Conservation (phyloP, 2,113 vertebrate species). For the Istiophorus platypterus region DNA sequence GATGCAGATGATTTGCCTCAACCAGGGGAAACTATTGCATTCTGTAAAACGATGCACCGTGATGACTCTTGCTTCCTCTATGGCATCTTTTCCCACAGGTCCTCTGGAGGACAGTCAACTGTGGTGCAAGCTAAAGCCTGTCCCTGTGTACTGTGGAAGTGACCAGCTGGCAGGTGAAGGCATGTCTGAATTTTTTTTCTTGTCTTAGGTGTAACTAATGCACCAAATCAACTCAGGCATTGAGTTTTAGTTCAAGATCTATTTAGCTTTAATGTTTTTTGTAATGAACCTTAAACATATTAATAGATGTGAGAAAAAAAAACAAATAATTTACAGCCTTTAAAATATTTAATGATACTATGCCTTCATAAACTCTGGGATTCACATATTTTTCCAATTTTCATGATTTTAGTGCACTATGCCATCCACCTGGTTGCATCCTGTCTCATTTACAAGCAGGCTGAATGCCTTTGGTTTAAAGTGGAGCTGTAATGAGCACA, state of each 20-base stretch:
- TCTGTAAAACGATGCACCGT: not conserved
- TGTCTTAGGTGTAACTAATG: too few species aligned
- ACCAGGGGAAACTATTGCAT: accelerated
- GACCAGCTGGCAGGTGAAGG: not conserved
- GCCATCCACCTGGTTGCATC: not conserved
- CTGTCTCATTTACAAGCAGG: not conserved
- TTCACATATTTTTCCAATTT: not conserved
- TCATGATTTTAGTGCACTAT: not conserved
- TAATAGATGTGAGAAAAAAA: not conserved
- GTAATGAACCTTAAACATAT: not conserved
- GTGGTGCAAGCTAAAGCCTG: constrained; percentile 33
- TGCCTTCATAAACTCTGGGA: not conserved
- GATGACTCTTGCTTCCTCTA: not conserved
- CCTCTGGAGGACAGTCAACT: not conserved
- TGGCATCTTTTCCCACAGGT: not conserved
- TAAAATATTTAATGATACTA: not conserved
- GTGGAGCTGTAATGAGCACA: not conserved
- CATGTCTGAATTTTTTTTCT: not conserved
- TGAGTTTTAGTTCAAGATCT: not conserved
- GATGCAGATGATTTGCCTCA: not conserved
- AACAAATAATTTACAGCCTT: not conserved
- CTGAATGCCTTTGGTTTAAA: not conserved
- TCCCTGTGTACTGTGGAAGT: not conserved
- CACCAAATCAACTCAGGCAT: too few species aligned
- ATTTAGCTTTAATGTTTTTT: not conserved